Conservation (phyloP, 2,888 invertebrate genomes). For the Spilarctia lutea region DNA sequence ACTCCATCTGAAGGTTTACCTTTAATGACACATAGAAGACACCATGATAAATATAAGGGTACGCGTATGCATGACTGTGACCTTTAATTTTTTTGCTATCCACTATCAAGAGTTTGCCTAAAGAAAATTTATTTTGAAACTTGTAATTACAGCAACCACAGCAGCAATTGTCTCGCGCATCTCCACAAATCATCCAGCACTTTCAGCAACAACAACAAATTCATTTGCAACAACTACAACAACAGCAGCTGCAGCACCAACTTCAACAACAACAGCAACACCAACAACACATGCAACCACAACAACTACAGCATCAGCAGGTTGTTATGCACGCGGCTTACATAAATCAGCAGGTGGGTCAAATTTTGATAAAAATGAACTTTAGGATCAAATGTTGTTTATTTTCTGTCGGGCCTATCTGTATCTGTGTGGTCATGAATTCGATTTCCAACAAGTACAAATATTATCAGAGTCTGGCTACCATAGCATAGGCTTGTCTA, state of each 20-base stretch:
- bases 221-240: conserved; percentile 63
- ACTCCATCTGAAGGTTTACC: background rate
- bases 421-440: too few relatives aligned
- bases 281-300: conserved; percentile 61
- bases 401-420: too few relatives aligned
- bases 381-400: too few relatives aligned
- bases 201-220: conserved; percentile 65
- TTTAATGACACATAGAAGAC: too few relatives aligned
- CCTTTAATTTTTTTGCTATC: too few relatives aligned
- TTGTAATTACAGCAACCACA: conserved; percentile 26
- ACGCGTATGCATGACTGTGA: too few relatives aligned
- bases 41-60: too few relatives aligned
- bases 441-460: too few relatives aligned
- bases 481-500: too few relatives aligned
- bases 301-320: conserved; percentile 65
- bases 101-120: too few relatives aligned
- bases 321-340: conserved; percentile 83
- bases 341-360: conserved; percentile 76
- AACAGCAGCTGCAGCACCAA: conserved; percentile 65
- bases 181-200: conserved; percentile 68
- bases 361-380: background rate
- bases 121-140: too few relatives aligned
- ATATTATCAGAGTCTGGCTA: too few relatives aligned
- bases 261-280: conserved; percentile 71
- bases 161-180: conserved; percentile 48